Base-by-base conservation (phyloP, 2,113 vertebrate genomes). In the Progne subis region DNA sequence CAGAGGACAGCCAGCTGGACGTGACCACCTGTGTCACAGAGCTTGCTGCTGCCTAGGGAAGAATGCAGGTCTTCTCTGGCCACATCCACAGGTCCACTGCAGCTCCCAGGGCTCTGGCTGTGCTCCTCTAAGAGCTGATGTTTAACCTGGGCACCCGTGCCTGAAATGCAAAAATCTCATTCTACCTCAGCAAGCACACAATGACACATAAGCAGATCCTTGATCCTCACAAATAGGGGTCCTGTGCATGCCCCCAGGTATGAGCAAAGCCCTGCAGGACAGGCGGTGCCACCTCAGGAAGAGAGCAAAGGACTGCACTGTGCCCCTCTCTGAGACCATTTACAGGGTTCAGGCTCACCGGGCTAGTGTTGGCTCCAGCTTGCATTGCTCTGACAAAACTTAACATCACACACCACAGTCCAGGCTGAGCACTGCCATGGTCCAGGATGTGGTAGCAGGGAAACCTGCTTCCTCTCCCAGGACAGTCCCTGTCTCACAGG, bases 241-340 rank as follows among this genome's bases (percentile, higher is more conserved):
- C n/a, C n/a, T 69, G 61, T 14, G 46, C 5, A 1, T 17, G 41
- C 8, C 24, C 34, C 34, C 2, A 2, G 32, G 55, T 3, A 0
- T 12, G 26, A 68, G 31, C 50, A 60, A 74, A 88, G 39, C 19
- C 23, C 49, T 56, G 55, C 69, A 47, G 34, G 32, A 50, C 25
- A 56, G 3, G 0, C 0, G 0, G 32, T n/a, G 46, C 15, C 15
- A 29, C 18, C 32, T 39, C 23, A 44, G 47, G 53, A 68, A 20
- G 10, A 23, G 12, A 70, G 37, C 11, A 46, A 37, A 61, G 24
- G 28, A 12, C 76, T 44, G 61, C 43, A 4, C 39, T 10, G 32
- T 17, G 21, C 32, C 28, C 2, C 24, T 18, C 24, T 67, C 18
- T 8, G 31, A 56, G 34, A 11, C 23, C 18, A 14, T 20, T 20